phyloP scores from a whole-genome alignment of 2,113 vertebrate genomes.

The Cyprinus carpio region DNA sequence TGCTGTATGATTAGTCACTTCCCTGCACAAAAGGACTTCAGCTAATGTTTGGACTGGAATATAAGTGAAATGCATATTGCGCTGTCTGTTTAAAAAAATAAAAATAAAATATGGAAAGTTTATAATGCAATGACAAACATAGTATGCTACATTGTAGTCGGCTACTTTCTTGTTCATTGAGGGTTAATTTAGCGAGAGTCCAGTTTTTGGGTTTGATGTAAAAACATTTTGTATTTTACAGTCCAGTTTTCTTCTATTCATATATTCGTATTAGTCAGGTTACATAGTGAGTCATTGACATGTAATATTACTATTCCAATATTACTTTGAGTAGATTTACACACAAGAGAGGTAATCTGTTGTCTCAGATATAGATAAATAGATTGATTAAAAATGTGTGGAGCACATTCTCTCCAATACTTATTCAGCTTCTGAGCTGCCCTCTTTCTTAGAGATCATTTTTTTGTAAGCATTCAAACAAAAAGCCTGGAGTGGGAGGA shows the following conservation, averaged over 20 bases:
- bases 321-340: background rate
- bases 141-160: background rate
- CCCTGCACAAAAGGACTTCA: background rate
- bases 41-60: background rate
- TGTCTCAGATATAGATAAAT: background rate
- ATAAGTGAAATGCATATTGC: background rate
- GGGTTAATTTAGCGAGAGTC: background rate
- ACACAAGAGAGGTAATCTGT: background rate
- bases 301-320: background rate
- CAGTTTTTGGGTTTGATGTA: background rate
- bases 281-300: background rate
- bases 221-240: background rate
- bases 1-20: slow-evolving; percentile 25
- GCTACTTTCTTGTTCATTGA: background rate
- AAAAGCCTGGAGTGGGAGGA: background rate
- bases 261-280: background rate
- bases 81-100: background rate
- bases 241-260: background rate
- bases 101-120: too few relatives aligned
- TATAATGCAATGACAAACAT: background rate
- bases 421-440: background rate
- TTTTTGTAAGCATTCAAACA: background rate
- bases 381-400: background rate
- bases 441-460: background rate
- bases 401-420: background rate